A percentile compares a stretch with the other conserved stretches of the same genome.
Conservation (phyloP, 2,888 invertebrate genomes). For the Synanthedon vespiformis region DNA sequence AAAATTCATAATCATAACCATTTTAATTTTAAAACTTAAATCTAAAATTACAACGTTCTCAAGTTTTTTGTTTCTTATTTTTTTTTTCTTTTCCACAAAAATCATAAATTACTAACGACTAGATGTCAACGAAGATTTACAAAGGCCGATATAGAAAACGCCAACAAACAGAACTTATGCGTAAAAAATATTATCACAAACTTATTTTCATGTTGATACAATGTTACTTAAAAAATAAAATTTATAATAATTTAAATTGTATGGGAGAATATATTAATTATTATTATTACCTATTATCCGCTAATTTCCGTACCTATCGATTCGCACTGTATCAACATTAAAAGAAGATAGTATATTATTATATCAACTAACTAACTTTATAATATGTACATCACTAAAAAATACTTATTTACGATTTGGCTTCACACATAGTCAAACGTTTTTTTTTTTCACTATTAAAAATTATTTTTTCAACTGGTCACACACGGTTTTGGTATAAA, state of each 20-base stretch:
- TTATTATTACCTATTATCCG: neutral
- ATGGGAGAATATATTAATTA: neutral
- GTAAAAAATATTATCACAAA: conserved; percentile 23
- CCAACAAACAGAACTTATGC: conserved; percentile 15
- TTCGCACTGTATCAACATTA: conserved; percentile 6
- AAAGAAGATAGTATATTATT: neutral
- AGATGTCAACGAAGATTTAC: conserved; percentile 41
- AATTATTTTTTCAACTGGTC: conserved; percentile 37
- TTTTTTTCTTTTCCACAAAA: conserved; percentile 13
- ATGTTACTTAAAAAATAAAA: conserved; percentile 5
- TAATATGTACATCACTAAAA: conserved; percentile 13
- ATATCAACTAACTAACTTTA: too few species aligned
- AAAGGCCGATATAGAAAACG: conserved; percentile 25
- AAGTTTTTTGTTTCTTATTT: neutral
- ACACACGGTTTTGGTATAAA: conserved; percentile 52
- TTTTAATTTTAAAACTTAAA: conserved; percentile 62
- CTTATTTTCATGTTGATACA: conserved; percentile 17
- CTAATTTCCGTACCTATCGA: neutral
- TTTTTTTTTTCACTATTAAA: neutral
- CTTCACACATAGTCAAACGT: conserved; percentile 17
- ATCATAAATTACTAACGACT: conserved; percentile 63
- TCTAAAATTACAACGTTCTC: conserved; percentile 40
- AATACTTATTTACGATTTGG: conserved; percentile 31
- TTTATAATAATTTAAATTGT: conserved; percentile 1
- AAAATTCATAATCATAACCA: conserved; percentile 41